These are phyloP conservation scores for Tor tambroides DNA, from an alignment of 2,113 vertebrate species.

Conservation along the genomic window DNA sequence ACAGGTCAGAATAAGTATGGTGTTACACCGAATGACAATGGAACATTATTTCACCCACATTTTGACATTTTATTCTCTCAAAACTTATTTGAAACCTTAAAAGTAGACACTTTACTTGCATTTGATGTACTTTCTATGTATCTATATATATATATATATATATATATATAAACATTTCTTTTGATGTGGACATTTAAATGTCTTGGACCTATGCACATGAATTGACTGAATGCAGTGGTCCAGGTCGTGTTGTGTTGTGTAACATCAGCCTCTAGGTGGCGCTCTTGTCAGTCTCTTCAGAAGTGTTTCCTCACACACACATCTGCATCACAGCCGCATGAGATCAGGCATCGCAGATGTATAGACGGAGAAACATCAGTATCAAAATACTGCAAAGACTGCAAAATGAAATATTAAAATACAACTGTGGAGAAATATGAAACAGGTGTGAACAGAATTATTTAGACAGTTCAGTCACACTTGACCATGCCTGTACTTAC, in stretches of 20 bases:
- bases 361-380: neutral
- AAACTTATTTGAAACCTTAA: too few species aligned
- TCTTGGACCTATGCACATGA: too few species aligned
- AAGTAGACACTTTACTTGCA: too few species aligned
- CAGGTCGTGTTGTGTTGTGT: neutral
- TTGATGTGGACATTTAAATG: too few species aligned
- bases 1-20: too few species aligned
- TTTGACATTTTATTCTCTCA: too few species aligned
- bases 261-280: neutral
- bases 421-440: neutral
- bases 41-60: too few species aligned
- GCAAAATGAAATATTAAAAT: neutral
- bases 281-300: neutral
- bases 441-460: neutral
- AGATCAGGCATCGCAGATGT: neutral
- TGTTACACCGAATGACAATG: too few species aligned
- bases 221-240: neutral
- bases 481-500: neutral
- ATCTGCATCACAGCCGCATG: conserved; percentile 7
- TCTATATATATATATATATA: too few species aligned
- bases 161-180: too few species aligned
- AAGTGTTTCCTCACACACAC: neutral
- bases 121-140: too few species aligned
- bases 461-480: neutral
- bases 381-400: neutral